Conservation (phyloP, 2,113 vertebrate genomes). For the Caranx ignobilis region DNA sequence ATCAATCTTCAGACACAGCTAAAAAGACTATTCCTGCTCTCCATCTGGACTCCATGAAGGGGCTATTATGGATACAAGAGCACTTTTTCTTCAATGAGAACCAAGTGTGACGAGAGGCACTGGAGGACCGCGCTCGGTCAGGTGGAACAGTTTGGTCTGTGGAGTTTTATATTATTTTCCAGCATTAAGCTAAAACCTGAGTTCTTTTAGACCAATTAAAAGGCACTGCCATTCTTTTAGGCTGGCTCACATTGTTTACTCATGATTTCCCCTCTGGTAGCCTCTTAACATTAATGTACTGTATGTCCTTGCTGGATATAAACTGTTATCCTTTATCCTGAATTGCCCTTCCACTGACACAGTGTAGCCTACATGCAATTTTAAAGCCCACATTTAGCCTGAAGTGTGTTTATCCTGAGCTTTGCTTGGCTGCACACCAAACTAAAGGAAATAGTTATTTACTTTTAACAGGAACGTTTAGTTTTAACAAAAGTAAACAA, state of each 20-base stretch:
- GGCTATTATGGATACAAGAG: conserved; percentile 29
- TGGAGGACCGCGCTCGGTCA: background rate
- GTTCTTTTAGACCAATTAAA: background rate
- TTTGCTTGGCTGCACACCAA: background rate
- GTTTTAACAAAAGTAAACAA: background rate
- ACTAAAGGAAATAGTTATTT: background rate
- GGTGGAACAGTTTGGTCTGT: background rate
- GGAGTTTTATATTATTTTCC: background rate
- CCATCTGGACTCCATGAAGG: conserved; percentile 37
- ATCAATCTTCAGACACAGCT: conserved; percentile 35
- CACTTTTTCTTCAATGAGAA: conserved; percentile 26
- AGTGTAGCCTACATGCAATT: background rate
- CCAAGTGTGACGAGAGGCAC: conserved; percentile 10
- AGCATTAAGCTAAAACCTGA: conserved; percentile 11
- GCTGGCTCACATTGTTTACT: background rate
- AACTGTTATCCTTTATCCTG: background rate
- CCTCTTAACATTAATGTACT: background rate
- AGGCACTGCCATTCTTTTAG: background rate
- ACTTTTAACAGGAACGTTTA: background rate
- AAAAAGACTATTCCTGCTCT: conserved; percentile 29
- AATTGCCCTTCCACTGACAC: background rate
- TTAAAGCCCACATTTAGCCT: background rate
- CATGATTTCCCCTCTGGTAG: background rate
- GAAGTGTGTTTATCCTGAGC: background rate
- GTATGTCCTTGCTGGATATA: background rate